Evolutionary conservation across 2,888 invertebrate genomes (phyloP), one percentile per base, ranked within the genome.

Genomic region (Mimachlamys varia): DNA sequence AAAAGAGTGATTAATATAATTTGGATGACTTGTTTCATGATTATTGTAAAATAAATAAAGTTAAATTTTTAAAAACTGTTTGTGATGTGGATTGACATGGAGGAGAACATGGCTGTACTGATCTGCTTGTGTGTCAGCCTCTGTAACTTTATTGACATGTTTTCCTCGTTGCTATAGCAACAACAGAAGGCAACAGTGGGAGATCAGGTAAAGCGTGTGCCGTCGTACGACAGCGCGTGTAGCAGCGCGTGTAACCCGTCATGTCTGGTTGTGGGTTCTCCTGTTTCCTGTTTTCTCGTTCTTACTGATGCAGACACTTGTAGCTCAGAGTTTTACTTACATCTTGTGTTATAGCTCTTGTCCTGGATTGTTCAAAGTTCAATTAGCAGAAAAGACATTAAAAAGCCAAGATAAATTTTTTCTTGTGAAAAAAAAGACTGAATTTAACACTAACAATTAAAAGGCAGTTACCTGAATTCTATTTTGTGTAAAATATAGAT

Each of bases 151-250:
- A 49, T 89, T 49, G 49, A 37, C 53, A 50, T 53, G 37, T 89
- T 89, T 89, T 89, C 89, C 87, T 90, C 53, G 90, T 89, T 90
- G 90, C 90, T 90, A 90, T 90, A 92, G 92, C 90, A 92, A 92
- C 89, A 38, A 89, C 89, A 90, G 58, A 92, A 92, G 88, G 92
- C 92, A 22, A 92, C 92, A 88, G 92, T 92, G 10, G 92, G 92
- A 87, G 92, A 92, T 89, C 92, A 92, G 92, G 92, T 92, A 92
- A 89, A 62, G 89, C 58, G 76, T 76, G 27, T 76, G 76, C 76
- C 76, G 33, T 76, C 76, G 76, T 33, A 33, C 76, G 76, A 76
- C 76, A 27, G 76, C 27, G 76, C 76, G 76, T 76, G 76, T 76
- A 7, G 33, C 76, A 27, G 76, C 27, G 76, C 76, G 76, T 76